Evolutionary conservation across 2,888 invertebrate species (phyloP).

Genomic region (Allolobophora icterica): DNA sequence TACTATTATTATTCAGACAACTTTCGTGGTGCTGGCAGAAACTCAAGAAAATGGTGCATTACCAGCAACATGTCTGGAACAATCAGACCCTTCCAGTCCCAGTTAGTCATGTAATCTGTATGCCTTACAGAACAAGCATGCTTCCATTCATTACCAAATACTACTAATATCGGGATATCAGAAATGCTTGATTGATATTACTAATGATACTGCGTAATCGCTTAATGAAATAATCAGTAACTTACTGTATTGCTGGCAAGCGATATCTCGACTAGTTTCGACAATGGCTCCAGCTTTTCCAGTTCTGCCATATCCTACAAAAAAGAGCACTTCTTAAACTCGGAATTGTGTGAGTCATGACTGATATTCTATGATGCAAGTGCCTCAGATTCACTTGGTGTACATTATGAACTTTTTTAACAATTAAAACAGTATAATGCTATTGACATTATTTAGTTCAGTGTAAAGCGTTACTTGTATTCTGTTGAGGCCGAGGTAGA

Average conservation of each 20-base stretch:
- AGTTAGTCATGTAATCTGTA: no score
- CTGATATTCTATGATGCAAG: not conserved
- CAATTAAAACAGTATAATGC: not conserved
- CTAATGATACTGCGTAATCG: no score
- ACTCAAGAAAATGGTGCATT: no score
- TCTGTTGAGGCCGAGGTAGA: conserved; percentile 65
- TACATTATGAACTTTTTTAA: not conserved
- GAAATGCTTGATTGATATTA: no score
- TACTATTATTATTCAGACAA: no score
- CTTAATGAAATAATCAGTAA: conserved; percentile 29
- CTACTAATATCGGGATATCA: no score
- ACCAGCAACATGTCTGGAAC: no score
- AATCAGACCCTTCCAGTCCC: no score
- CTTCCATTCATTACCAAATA: no score
- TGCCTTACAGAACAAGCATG: no score
- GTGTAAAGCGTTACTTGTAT: conserved; percentile 55
- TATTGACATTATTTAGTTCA: not conserved
- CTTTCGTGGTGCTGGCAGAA: no score
- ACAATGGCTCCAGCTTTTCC: conserved; percentile 60
- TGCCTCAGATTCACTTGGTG: not conserved
- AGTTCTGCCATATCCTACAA: conserved; percentile 61
- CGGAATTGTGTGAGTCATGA: not conserved
- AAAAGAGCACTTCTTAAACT: not conserved
- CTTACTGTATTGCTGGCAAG: conserved; percentile 64
- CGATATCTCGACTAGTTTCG: conserved; percentile 61